phyloP scores from a whole-genome alignment of 2,113 vertebrate species.

The Malurus elegans region DNA sequence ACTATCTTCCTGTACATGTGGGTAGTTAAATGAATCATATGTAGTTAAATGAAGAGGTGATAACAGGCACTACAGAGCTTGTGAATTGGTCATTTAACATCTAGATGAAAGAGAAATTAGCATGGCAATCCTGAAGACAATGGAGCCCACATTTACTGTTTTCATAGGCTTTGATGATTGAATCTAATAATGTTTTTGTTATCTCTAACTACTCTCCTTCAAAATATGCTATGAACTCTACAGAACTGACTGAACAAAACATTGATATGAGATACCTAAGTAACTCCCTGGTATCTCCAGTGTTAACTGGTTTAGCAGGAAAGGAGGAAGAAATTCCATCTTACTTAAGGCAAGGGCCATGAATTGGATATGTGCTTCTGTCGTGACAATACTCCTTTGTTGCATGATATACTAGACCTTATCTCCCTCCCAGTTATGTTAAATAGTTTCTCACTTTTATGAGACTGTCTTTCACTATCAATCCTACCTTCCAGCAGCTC shows the following conservation, averaged over 20 bases:
- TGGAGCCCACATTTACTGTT: not conserved
- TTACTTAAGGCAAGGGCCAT: not conserved
- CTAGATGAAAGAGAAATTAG: not conserved
- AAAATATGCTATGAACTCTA: not conserved
- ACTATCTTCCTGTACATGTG: not conserved
- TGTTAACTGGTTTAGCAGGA: not conserved
- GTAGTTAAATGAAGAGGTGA: not conserved
- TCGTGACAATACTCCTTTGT: not conserved
- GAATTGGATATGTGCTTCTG: not conserved
- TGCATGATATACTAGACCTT: not conserved
- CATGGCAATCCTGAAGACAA: not conserved
- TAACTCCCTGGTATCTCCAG: not conserved
- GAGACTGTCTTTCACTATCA: not conserved
- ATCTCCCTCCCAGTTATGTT: not conserved
- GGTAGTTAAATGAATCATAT: not conserved
- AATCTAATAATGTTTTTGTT: not conserved
- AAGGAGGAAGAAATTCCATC: not conserved
- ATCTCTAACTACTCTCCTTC: not conserved
- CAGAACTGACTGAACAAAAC: not conserved
- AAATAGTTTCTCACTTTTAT: not conserved
- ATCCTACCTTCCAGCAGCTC: not conserved
- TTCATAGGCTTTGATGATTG: not conserved
- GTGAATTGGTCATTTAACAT: not conserved
- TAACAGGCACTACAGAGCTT: fast-evolving
- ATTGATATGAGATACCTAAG: fast-evolving